These are phyloP conservation scores for Lysandra bellargus DNA, from an alignment of 2,888 invertebrate species.

Conservation along the genomic window DNA sequence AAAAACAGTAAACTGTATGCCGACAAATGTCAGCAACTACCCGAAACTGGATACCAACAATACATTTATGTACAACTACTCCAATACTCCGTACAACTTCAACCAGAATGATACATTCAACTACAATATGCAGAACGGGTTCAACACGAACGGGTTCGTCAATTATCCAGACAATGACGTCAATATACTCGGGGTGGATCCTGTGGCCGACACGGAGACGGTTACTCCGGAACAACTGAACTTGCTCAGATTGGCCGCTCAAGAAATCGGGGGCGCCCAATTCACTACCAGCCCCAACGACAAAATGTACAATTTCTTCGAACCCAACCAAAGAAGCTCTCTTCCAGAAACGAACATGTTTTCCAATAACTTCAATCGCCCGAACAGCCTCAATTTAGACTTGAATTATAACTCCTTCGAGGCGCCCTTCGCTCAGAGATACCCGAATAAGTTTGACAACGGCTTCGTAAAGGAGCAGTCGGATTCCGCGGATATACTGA, in stretches of 20 bases:
- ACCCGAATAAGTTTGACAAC: constrained; percentile 58
- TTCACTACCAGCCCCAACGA: constrained; percentile 65
- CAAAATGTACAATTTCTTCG: constrained; percentile 71
- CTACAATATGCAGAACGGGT: constrained; percentile 63
- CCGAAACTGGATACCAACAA: constrained; percentile 58
- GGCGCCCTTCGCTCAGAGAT: constrained; percentile 54
- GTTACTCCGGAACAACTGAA: constrained; percentile 73
- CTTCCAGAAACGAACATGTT: constrained; percentile 67
- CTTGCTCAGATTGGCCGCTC: constrained; percentile 72
- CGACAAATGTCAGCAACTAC: constrained; percentile 52
- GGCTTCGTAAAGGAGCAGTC: constrained; percentile 56
- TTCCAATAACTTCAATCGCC: constrained; percentile 59
- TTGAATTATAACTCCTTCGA: constrained; percentile 63
- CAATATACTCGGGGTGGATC: constrained; percentile 59
- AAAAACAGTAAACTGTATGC: constrained; percentile 58
- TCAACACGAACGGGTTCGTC: constrained; percentile 61
- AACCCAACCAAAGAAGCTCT: constrained; percentile 73
- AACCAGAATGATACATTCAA: constrained; percentile 63
- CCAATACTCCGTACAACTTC: constrained; percentile 61
- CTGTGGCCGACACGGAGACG: constrained; percentile 55
- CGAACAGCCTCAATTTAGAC: constrained; percentile 68
- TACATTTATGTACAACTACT: constrained; percentile 55
- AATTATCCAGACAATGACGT: constrained; percentile 66
- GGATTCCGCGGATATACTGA: constrained; percentile 60
- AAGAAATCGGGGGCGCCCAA: constrained; percentile 74